phyloP scores from a whole-genome alignment of 2,113 vertebrate genomes.

The Misgurnus anguillicaudatus region DNA sequence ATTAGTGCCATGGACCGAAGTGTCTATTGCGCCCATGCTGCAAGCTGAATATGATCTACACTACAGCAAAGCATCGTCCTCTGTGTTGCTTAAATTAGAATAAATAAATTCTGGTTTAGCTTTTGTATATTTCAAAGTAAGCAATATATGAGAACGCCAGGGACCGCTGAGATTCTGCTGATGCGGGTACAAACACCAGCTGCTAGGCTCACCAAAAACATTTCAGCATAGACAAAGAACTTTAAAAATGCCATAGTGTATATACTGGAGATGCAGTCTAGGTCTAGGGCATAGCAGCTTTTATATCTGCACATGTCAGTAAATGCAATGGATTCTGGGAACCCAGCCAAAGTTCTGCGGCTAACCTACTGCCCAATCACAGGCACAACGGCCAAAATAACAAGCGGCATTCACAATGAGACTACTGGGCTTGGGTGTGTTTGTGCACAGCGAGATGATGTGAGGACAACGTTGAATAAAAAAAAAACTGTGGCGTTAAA shows the following conservation, averaged over 20 bases:
- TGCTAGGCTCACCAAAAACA: slow-evolving; percentile 20
- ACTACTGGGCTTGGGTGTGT: slow-evolving; percentile 21
- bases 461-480: neutral
- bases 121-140: slow-evolving; percentile 46
- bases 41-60: slow-evolving; percentile 35
- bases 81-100: slow-evolving; percentile 30
- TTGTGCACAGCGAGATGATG: neutral
- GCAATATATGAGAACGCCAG: slow-evolving; percentile 42
- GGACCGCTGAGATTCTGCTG: slow-evolving; percentile 44
- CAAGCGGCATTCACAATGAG: slow-evolving; percentile 17
- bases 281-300: slow-evolving; percentile 36
- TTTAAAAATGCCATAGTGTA: slow-evolving; percentile 36
- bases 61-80: neutral
- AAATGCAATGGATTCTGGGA: slow-evolving; percentile 48
- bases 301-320: slow-evolving; percentile 49
- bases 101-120: slow-evolving; percentile 4
- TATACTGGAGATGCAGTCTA: slow-evolving; percentile 38
- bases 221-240: slow-evolving; percentile 20
- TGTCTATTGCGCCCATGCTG: neutral
- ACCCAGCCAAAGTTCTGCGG: slow-evolving; percentile 36
- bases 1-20: neutral
- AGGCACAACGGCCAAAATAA: slow-evolving; percentile 33
- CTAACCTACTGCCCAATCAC: slow-evolving; percentile 16
- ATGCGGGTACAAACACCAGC: slow-evolving; percentile 34
- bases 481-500: neutral